Evolutionary conservation across 2,888 invertebrate species (phyloP), one percentile per base, ranked within the genome.

Genomic region (Cheilosia grossa): DNA sequence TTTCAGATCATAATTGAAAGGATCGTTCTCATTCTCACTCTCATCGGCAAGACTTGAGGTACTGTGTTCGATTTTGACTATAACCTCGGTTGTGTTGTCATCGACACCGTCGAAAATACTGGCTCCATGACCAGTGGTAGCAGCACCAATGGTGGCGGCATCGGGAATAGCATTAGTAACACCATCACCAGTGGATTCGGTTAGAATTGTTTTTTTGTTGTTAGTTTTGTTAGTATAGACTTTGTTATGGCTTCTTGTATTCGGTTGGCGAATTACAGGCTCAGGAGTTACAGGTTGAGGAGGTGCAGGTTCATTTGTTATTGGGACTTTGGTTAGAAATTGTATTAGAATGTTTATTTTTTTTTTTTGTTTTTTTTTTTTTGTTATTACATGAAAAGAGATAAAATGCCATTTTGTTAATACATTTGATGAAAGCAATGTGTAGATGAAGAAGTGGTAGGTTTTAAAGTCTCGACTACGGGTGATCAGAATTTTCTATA

Each of bases 1-100:
- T 82, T 92, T 92, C 37, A 92, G 83, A 88, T 92, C 92, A 80
- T 92, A 92, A 81, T 91, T 91, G 56, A 89, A 91, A 24, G 87
- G 86, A 87, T 89, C 72, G 87, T 59, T 37, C n/a, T 90, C 87
- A 30, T 81, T 87, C 33, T 87, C 88, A 27, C 87, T 87, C 10
- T 82, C 85, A 58, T 83, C 86, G 66, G 64, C 78, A 9, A 61
- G 40, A 77, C 86, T 82, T 10, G 81, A 81, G 27, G 63, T 77
- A 27, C 69, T 78, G 33, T 64, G 86, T 87, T 91, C 91, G 58
- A 91, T 91, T 83, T 91, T 91, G 1, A 91, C 91, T 72, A 91
- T 90, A 75, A 91, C 90, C 82, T 91, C 91, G 59, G 91, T 91
- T 88, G 90, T 89, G 33, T 88, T 88, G 69, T 91, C 91, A 59